Evolutionary conservation across 2,888 invertebrate species (phyloP), one percentile per base, ranked within the genome.

Genomic region (Thumatha senex): DNA sequence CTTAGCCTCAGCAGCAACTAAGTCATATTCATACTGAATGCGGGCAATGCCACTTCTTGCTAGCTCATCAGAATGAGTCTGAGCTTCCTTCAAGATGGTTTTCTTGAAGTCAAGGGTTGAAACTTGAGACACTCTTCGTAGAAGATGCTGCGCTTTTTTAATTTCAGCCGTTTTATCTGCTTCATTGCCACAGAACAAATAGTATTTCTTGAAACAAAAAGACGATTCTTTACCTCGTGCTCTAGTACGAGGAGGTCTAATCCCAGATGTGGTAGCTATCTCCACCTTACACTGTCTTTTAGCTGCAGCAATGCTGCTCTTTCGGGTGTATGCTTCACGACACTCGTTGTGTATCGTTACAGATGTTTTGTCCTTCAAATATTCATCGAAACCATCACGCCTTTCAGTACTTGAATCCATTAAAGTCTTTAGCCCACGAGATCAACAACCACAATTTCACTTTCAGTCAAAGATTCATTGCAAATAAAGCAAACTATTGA

Each of bases 1-100:
- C 9, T 33, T 42, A 33, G 33, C 42, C 14, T 42, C 33, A 9
- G 15, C 42, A 46, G 31, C 38, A 46, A 39, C 46, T 38, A 46
- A 39, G n/a, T 39, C 46, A 46, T 31, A 15, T 18, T 39, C 12
- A 33, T n/a, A 39, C 2, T 31, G 1, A n/a, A 46, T 7, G 1
- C 39, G 39, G 1, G 39, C 31, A 46, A 46, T 0, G 5, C 38
- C 38, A 31, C 5, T 13, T 38, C n/a, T 39, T 39, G 39, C 15
- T 12, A 15, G 1, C 1, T 7, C 12, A 46, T 39, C 46, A n/a
- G 14, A n/a, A 39, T 31, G 46, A 46, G 30, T 15, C 18, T 9
- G 15, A 33, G 39, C 46, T 46, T 8, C 1, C 9, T 38, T 8
- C 12, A 46, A 7, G 15, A 46, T 39, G 5, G 38, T 15, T 15